Evolutionary conservation across 2,797 vertebrate genomes (phyloP).

Genomic region (Pangasius sanitwongsei): DNA sequence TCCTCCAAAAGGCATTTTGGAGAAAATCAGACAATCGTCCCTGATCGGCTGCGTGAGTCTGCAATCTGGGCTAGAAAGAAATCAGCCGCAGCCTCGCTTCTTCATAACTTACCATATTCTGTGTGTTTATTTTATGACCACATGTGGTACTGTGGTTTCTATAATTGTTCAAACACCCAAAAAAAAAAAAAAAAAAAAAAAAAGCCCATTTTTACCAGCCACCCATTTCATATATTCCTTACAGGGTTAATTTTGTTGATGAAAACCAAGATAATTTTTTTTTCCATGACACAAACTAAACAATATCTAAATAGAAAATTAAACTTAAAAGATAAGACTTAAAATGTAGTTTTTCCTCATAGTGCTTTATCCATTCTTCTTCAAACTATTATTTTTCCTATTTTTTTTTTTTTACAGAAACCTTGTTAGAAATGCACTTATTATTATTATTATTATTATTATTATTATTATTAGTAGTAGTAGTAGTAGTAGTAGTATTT

Average conservation of each 20-base stretch:
- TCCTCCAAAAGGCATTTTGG: background rate
- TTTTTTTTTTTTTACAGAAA: background rate
- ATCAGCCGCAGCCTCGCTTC: background rate
- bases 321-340: background rate
- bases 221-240: background rate
- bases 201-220: too few species aligned
- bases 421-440: background rate
- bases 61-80: background rate
- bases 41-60: background rate
- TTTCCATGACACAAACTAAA: background rate
- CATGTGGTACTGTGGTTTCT: background rate
- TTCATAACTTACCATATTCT: background rate
- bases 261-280: background rate
- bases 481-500: background rate
- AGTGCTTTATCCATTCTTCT: background rate
- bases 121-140: background rate
- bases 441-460: background rate
- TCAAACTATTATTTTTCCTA: background rate
- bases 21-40: background rate
- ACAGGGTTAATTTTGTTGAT: background rate
- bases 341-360: background rate
- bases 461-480: background rate
- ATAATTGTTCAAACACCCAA: background rate
- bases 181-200: too few species aligned
- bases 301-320: background rate